These are phyloP conservation scores for Aegotheles bennettii DNA, from an alignment of 2,113 vertebrate genomes.

Conservation along the genomic window DNA sequence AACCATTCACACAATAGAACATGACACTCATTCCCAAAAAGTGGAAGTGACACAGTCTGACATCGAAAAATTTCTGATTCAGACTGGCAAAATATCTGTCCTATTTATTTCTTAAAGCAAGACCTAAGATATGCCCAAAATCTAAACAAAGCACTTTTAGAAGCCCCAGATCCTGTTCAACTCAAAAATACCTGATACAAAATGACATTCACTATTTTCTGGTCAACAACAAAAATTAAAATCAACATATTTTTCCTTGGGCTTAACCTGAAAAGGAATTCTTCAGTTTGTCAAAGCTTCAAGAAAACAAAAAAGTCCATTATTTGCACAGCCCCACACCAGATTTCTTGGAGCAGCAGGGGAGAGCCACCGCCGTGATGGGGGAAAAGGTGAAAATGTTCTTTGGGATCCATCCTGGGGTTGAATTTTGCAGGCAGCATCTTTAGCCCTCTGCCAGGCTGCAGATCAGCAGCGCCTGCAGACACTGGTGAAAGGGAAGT, in stretches of 20 bases:
- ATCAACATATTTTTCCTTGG: background rate
- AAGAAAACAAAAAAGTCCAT: background rate
- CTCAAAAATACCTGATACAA: background rate
- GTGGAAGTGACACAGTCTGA: background rate
- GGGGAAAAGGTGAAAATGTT: background rate
- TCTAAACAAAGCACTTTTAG: background rate
- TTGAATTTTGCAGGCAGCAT: background rate
- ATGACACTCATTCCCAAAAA: background rate
- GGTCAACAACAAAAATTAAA: background rate
- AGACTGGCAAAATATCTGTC: background rate
- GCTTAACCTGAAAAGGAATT: background rate
- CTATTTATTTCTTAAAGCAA: background rate
- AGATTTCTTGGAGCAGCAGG: rapidly evolving
- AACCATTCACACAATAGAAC: background rate
- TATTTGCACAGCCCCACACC: background rate
- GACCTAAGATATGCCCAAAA: background rate
- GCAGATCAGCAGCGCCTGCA: background rate
- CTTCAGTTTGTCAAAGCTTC: background rate
- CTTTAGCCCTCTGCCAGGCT: background rate
- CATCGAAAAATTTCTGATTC: background rate
- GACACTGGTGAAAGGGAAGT: background rate
- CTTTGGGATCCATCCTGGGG: background rate
- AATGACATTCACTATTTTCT: background rate
- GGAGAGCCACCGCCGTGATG: background rate
- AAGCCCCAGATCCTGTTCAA: background rate